Evolutionary conservation across 2,797 vertebrate species (phyloP), one percentile per base, ranked within the genome.

Genomic region (Botia almorhae): DNA sequence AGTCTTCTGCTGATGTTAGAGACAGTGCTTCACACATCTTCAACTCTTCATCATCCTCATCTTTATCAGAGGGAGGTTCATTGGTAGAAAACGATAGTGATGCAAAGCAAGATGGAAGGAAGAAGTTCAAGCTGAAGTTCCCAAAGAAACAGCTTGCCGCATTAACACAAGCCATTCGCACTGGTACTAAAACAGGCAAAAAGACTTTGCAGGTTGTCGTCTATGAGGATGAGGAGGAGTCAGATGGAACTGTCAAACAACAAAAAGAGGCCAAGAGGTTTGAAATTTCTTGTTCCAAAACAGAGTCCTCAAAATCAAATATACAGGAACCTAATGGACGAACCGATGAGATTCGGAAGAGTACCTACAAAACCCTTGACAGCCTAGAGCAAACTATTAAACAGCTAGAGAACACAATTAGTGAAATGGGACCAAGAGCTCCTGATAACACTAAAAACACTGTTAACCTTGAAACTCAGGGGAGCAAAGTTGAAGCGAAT

Each of bases 351-450:
- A 99, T 99, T 83, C 93, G 97, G 3, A 96, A 98, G 86, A 99
- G 92, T 76, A 97, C 98, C 13, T 99, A 99, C 89, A 95, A 95
- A 87, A 99, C 97, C 0, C 86, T 99, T 90, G 96, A 99, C 92
- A 98, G 97, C 89, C 93, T 99, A 83, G 98, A 99, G 90, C 96
- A 98, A 92, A 99, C 97, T 70, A 99, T 99, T 87, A 97, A 97
- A 87, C 97, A 99, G 87, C 93, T 99, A 76, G 98, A 99, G 90
- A 98, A 90, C 26, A 99, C 98, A 1, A 99, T 99, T 88, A 98
- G 95, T 81, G 98, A 98, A 91, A 97, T 99, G 96, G 96, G 96
- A 50, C 97, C 98, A 73, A 93, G 81, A 69, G 78, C 92, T 3
- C 78, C 82, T 14, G 76, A 82, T 29, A 80, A 76, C 23, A 17